A percentile compares a stretch with the other conserved stretches of the same genome.
Conservation (phyloP, 2,888 invertebrate genomes). For the Magallana nippona region DNA sequence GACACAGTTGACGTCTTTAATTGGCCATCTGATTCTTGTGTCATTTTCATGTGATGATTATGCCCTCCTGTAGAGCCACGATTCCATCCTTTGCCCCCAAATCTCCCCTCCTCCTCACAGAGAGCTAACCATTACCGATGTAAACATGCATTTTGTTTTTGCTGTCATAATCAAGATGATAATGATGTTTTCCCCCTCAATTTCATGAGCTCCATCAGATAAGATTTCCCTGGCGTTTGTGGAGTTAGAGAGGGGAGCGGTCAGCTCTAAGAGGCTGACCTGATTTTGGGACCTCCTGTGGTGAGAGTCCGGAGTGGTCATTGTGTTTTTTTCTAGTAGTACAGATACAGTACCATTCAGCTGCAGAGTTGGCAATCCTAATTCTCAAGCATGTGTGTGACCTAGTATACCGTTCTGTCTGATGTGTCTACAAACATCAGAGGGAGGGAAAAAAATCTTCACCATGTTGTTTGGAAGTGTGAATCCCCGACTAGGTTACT, state of each 20-base stretch:
- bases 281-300: background rate
- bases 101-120: background rate
- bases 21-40: constrained; percentile 26
- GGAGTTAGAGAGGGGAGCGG: background rate
- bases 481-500: constrained; percentile 42
- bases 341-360: constrained; percentile 17
- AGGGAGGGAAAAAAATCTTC: background rate
- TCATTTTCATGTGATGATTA: constrained; percentile 23
- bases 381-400: constrained; percentile 28
- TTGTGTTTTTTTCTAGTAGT: background rate
- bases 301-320: background rate
- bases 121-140: background rate
- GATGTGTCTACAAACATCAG: constrained; percentile 34
- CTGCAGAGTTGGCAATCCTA: constrained; percentile 20
- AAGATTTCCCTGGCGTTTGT: background rate
- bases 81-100: background rate
- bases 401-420: constrained; percentile 24
- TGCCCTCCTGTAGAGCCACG: background rate
- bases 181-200: constrained; percentile 1
- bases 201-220: constrained; percentile 24
- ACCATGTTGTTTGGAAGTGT: constrained; percentile 47
- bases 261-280: background rate
- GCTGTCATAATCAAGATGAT: constrained; percentile 18
- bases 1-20: constrained; percentile 32
- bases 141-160: constrained; percentile 17